A percentile compares a stretch with the other conserved stretches of the same genome.
Conservation (phyloP, 1,140 invertebrate species). For the Scaptodrosophila lebanonensis region DNA sequence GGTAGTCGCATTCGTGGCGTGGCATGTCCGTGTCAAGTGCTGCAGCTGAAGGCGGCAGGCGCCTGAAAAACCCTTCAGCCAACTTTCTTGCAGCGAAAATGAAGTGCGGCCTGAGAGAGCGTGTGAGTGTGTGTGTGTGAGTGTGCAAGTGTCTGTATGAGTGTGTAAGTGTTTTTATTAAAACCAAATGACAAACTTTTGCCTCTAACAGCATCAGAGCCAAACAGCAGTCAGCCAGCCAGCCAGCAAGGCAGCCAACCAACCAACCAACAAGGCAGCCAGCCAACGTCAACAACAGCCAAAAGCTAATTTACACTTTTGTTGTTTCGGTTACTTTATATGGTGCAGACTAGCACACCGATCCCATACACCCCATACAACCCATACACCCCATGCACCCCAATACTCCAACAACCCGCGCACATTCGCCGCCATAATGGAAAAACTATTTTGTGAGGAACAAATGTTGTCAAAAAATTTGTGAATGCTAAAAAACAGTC, state of each 20-base stretch:
- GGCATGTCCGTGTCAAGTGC: slow-evolving; percentile 49
- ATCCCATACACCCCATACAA: not conserved
- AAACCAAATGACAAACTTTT: slow-evolving; percentile 73
- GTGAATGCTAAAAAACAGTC: slow-evolving; percentile 70
- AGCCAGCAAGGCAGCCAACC: slow-evolving; percentile 23
- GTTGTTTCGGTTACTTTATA: slow-evolving; percentile 71
- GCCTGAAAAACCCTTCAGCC: slow-evolving; percentile 52
- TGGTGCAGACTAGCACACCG: slow-evolving; percentile 11
- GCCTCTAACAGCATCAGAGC: slow-evolving; percentile 41
- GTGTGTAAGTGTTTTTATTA: slow-evolving; percentile 71
- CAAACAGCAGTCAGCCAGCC: slow-evolving; percentile 15
- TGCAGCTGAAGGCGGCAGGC: slow-evolving; percentile 28
- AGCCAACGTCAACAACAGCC: slow-evolving; percentile 65
- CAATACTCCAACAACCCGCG: too few relatives aligned
- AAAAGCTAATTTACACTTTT: slow-evolving; percentile 75
- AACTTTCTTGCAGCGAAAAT: slow-evolving; percentile 63
- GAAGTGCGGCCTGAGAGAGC: slow-evolving; percentile 58
- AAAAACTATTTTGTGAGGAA: slow-evolving; percentile 68
- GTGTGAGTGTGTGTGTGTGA: slow-evolving; percentile 22
- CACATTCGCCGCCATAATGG: slow-evolving; percentile 49
- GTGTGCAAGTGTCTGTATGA: slow-evolving; percentile 35
- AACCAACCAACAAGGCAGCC: slow-evolving; percentile 15
- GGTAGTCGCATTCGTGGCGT: slow-evolving; percentile 27
- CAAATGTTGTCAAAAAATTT: slow-evolving; percentile 74
- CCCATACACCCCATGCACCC: not conserved